These are phyloP conservation scores for Microcaecilia unicolor DNA, from an alignment of 2,797 vertebrate genomes.

Conservation along the genomic window DNA sequence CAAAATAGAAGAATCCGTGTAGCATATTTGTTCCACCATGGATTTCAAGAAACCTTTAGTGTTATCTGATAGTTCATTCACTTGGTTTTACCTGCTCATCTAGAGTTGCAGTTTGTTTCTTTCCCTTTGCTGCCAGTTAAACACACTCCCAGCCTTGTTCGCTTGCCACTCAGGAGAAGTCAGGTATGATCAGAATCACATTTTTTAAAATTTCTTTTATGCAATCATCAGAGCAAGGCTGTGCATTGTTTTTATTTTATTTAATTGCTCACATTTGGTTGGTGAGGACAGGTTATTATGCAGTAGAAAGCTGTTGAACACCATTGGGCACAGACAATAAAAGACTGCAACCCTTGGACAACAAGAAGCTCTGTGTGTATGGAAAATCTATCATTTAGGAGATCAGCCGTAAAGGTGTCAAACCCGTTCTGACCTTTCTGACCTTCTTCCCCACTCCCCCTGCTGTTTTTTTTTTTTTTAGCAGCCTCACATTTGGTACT, in stretches of 20 bases:
- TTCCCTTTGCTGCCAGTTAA: too few species aligned
- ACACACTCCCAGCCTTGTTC: too few species aligned
- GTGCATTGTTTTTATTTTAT: conserved; percentile 18
- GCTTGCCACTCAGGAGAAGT: too few species aligned
- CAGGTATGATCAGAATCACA: too few species aligned
- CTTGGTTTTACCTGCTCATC: too few species aligned
- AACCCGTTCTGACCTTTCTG: not conserved
- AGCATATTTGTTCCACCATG: too few species aligned
- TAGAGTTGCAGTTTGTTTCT: too few species aligned
- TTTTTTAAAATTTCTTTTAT: conserved; percentile 2
- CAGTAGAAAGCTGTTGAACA: conserved; percentile 16
- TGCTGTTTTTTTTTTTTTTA: not conserved
- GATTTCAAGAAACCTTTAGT: too few species aligned
- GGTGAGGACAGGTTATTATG: conserved; percentile 24
- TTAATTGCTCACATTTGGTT: conserved; percentile 20
- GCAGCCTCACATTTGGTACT: not conserved
- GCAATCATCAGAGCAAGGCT: not conserved
- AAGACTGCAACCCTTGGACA: conserved; percentile 15
- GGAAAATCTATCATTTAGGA: conserved; percentile 15
- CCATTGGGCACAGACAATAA: conserved; percentile 11
- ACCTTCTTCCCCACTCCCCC: not conserved
- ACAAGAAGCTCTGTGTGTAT: conserved; percentile 6
- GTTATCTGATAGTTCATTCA: too few species aligned
- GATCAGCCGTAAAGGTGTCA: conserved; percentile 11
- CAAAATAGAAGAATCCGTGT: too few species aligned